phyloP scores from a whole-genome alignment of 2,113 vertebrate genomes.

The Pollimyrus isidori region DNA sequence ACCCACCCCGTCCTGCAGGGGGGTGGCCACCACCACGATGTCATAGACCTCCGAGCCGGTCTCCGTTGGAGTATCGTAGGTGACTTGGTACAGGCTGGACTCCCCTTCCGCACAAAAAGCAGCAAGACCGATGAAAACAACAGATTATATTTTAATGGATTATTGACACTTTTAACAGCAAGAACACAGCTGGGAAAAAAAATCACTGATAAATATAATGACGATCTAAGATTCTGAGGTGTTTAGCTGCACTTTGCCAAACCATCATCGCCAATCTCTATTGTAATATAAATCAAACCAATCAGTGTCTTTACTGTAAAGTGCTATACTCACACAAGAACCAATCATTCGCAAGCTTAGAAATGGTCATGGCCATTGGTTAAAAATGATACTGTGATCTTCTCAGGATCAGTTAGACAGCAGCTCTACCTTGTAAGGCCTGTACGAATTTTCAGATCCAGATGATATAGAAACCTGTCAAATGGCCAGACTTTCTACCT shows the following conservation, averaged over 20 bases:
- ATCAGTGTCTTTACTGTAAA: neutral
- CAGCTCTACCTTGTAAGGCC: neutral
- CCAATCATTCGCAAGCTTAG: neutral
- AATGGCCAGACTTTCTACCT: neutral
- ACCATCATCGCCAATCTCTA: neutral
- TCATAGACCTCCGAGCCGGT: conserved; percentile 71
- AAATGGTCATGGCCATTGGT: neutral
- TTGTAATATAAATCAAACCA: neutral
- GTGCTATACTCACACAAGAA: neutral
- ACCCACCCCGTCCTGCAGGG: conserved; percentile 63
- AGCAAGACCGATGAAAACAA: neutral
- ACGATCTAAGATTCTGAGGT: neutral
- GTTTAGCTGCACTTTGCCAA: neutral
- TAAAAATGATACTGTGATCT: neutral
- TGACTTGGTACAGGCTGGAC: conserved; percentile 70
- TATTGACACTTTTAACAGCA: neutral
- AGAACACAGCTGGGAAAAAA: neutral
- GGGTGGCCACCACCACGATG: conserved; percentile 80
- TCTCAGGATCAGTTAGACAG: neutral
- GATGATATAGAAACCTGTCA: neutral
- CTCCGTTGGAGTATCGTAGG: conserved; percentile 57
- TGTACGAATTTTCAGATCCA: neutral
- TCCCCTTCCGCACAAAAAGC: conserved; percentile 60
- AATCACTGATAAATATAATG: neutral
- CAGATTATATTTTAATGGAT: neutral